Base-by-base conservation (phyloP, 2,113 vertebrate species). In the Sturnus vulgaris region DNA sequence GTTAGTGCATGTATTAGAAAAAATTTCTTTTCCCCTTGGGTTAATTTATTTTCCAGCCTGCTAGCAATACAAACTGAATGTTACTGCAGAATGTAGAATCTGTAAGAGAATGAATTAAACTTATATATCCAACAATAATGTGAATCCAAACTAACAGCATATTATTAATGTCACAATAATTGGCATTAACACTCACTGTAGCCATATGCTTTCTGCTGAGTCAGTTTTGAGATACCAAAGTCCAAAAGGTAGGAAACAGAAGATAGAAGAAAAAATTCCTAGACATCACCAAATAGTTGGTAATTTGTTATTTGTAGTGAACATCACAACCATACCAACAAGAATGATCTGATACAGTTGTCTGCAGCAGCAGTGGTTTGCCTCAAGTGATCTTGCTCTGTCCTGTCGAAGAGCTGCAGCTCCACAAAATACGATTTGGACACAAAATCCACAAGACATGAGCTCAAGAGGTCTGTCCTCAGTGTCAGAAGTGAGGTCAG, bases 371-470 rank as follows among this genome's bases (percentile, higher is more conserved):
- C 61, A 94, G 12, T 23, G 25, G 25, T 46, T 44, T 55, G 23
- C 24, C 57, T 83, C 55, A 73, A 50, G 42, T 49, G 22, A 50
- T 59, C 55, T 21, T 68, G 10, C 7, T 20, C 69, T 53, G 33
- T 47, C n/a, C 35, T 37, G 12, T 6, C 3, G 8, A 9, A 55
- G 27, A 46, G 35, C 42, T 90, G 46, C 68, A 81, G 18, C 31
- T 91, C 33, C 80, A 82, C 0, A 3, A 50, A 76, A 76, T 17
- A 53, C 0, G 0, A 64, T 25, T 63, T 0, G 1, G 50, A 72
- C 28, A 46, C 2, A 61, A 80, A 87, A 94, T 11, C 4, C 33
- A 24, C 23, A 61, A 70, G 50, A 44, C 33, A 73, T 0, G 0
- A 82, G 57, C 40, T 75, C 73, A 49, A 46, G 25, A 80, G 21